Evolutionary conservation across 1,140 invertebrate genomes (phyloP).

Genomic region (Drosophila ohnishii): DNA sequence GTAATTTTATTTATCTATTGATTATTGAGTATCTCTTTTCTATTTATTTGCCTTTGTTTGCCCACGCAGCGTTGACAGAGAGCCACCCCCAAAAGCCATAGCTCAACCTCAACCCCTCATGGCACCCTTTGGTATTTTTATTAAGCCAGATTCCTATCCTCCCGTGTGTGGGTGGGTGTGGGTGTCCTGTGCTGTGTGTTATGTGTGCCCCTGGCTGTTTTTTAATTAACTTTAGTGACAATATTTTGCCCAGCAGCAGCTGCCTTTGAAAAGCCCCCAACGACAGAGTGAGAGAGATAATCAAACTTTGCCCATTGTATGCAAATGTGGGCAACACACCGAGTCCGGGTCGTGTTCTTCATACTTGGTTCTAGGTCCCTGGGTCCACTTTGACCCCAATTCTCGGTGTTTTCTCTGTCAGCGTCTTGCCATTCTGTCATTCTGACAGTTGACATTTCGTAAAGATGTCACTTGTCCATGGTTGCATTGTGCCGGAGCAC

Average conservation of each 20-base stretch:
- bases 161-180: slow-evolving; percentile 17
- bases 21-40: slow-evolving; percentile 82
- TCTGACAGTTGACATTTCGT: slow-evolving; percentile 73
- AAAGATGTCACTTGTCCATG: slow-evolving; percentile 54
- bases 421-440: slow-evolving; percentile 2
- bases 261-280: slow-evolving; percentile 37
- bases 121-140: slow-evolving; percentile 64
- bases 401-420: slow-evolving; percentile 18
- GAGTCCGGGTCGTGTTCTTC: slow-evolving; percentile 33
- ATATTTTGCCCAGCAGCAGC: slow-evolving; percentile 60
- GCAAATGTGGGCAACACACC: slow-evolving; percentile 57
- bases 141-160: slow-evolving; percentile 66
- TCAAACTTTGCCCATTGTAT: slow-evolving; percentile 69
- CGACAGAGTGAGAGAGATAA: slow-evolving; percentile 49
- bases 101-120: slow-evolving; percentile 3
- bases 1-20: slow-evolving; percentile 82
- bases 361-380: slow-evolving; percentile 9
- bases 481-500: slow-evolving; percentile 53
- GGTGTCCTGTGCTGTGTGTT: slow-evolving; percentile 22
- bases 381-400: slow-evolving; percentile 61
- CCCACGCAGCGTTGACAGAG: slow-evolving; percentile 72
- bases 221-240: slow-evolving; percentile 82
- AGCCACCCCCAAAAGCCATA: slow-evolving; percentile 27
- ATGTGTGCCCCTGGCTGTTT: slow-evolving; percentile 70
- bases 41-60: slow-evolving; percentile 81